Conservation (phyloP, 2,113 vertebrate species). For the Dasyprocta punctata region DNA sequence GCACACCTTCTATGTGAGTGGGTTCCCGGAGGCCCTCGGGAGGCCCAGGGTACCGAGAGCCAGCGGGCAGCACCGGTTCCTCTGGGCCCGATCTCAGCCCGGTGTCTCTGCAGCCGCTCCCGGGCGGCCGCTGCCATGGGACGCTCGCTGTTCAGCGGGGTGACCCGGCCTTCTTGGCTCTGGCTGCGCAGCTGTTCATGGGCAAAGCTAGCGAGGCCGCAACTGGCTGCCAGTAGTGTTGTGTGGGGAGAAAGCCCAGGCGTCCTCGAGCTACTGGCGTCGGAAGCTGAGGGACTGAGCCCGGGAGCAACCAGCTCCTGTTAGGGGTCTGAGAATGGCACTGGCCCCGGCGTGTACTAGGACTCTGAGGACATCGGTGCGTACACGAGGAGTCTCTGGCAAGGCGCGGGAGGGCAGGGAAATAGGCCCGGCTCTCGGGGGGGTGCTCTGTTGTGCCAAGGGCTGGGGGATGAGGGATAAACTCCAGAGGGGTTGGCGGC, state of each 20-base stretch:
- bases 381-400: neutral
- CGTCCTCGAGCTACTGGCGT: neutral
- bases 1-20: neutral
- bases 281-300: neutral
- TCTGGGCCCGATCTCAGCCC: neutral
- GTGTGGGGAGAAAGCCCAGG: neutral
- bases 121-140: neutral
- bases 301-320: neutral
- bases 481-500: neutral
- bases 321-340: neutral
- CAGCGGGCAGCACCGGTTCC: neutral
- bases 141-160: neutral
- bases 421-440: neutral
- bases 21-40: neutral
- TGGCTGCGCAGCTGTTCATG: neutral
- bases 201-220: neutral
- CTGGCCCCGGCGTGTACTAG: neutral
- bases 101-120: neutral
- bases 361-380: neutral
- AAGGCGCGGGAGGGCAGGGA: neutral
- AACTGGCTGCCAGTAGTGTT: neutral
- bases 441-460: neutral
- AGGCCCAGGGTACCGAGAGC: neutral
- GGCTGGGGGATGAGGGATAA: neutral
- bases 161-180: neutral